phyloP scores from a whole-genome alignment of 2,113 vertebrate genomes.

The Cygnus buccinator region DNA sequence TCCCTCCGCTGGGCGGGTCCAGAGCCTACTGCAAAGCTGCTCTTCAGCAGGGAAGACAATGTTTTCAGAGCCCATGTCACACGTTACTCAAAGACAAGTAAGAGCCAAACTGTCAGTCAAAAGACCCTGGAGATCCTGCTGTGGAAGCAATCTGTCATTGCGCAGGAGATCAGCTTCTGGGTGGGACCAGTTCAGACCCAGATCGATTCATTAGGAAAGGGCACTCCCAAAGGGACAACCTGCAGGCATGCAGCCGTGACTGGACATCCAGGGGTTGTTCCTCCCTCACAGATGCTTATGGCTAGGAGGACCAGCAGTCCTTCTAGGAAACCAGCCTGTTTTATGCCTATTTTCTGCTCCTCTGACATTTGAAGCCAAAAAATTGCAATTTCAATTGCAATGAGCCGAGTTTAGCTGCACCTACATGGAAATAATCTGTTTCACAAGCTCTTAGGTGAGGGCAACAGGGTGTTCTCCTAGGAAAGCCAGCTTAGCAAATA shows the following conservation, averaged over 20 bases:
- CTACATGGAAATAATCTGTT: neutral
- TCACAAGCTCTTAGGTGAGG: neutral
- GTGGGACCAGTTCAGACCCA: neutral
- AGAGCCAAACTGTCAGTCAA: neutral
- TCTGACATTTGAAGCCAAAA: neutral
- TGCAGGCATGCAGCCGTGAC: neutral
- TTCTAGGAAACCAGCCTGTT: neutral
- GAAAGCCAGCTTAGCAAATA: neutral
- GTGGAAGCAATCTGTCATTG: neutral
- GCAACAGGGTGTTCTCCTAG: neutral
- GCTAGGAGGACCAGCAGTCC: neutral
- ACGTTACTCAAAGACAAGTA: neutral
- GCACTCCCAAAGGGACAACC: neutral
- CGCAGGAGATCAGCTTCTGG: neutral
- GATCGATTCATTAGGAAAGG: neutral
- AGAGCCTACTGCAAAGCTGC: neutral
- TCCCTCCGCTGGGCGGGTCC: neutral
- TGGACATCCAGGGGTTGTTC: neutral
- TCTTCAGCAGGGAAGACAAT: neutral
- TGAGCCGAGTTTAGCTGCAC: neutral
- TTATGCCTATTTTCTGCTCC: neutral
- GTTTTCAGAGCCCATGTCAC: neutral
- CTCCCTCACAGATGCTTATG: neutral
- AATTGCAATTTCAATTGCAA: neutral
- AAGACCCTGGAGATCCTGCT: neutral